Conservation (phyloP, 2,888 invertebrate genomes). For the Lomographa bimaculata region DNA sequence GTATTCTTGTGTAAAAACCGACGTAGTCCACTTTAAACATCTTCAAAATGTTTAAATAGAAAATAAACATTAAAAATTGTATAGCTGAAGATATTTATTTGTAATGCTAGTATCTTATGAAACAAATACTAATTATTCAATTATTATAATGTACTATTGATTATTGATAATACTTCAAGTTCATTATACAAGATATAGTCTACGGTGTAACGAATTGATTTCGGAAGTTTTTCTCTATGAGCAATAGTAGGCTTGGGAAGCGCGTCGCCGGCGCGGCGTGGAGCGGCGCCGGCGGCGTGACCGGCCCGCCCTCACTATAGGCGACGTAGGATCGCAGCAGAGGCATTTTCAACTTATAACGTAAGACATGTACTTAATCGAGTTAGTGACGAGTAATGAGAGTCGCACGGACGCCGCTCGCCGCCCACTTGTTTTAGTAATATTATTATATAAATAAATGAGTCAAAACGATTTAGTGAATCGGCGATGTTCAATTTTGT, state of each 20-base stretch:
- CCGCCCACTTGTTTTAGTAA: conserved; percentile 74
- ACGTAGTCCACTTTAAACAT: conserved; percentile 80
- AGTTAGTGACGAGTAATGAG: conserved; percentile 64
- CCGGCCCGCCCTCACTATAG: conserved; percentile 43
- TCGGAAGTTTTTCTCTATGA: conserved; percentile 76
- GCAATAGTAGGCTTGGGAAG: conserved; percentile 59
- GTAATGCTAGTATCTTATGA: conserved; percentile 84
- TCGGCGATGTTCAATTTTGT: conserved; percentile 83
- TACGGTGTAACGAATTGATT: conserved; percentile 81
- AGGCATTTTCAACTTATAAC: conserved; percentile 79
- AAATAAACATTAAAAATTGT: conserved; percentile 79
- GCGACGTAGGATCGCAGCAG: conserved; percentile 79
- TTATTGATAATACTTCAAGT: conserved; percentile 83
- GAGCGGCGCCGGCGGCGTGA: conserved; percentile 21
- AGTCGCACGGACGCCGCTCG: conserved; percentile 60
- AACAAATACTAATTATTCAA: conserved; percentile 84
- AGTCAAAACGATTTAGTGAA: conserved; percentile 69
- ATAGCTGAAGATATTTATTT: conserved; percentile 84
- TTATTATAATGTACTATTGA: conserved; percentile 84
- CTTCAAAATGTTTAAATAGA: conserved; percentile 80
- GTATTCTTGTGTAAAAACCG: conserved; percentile 69
- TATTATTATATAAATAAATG: conserved; percentile 51
- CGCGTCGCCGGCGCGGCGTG: conserved; percentile 24
- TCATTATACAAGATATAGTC: conserved; percentile 81
- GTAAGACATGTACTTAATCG: conserved; percentile 78